These are phyloP conservation scores for Lophochroa leadbeateri DNA, from an alignment of 2,113 vertebrate genomes.

Conservation along the genomic window DNA sequence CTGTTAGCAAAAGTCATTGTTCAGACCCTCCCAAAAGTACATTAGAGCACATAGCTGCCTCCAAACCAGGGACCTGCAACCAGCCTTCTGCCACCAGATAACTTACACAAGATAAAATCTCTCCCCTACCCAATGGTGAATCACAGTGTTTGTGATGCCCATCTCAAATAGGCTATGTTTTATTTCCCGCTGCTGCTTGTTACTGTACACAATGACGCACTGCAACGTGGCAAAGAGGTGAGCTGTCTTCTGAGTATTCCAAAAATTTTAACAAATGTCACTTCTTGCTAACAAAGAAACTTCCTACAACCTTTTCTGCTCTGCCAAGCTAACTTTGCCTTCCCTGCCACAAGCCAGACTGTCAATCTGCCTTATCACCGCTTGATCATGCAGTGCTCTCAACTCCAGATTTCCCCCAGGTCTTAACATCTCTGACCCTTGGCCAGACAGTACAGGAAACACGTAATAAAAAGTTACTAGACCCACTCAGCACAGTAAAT, in stretches of 20 bases:
- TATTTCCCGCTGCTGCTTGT: neutral
- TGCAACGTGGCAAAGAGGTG: neutral
- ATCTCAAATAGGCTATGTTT: neutral
- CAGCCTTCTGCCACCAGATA: neutral
- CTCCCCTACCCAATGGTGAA: neutral
- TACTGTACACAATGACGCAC: neutral
- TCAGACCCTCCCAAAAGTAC: neutral
- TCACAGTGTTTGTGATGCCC: neutral
- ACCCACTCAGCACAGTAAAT: neutral
- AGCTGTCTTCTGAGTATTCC: neutral
- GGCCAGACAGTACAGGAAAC: constrained; percentile 52
- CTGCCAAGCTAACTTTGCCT: neutral
- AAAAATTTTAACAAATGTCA: neutral
- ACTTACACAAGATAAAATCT: neutral
- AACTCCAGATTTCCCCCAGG: constrained; percentile 1
- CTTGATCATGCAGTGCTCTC: neutral
- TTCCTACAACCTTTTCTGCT: neutral
- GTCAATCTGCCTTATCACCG: neutral
- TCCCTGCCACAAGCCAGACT: neutral
- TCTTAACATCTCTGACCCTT: constrained; percentile 44
- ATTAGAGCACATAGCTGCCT: neutral
- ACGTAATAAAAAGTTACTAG: constrained; percentile 13
- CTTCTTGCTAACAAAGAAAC: neutral
- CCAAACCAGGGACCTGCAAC: neutral
- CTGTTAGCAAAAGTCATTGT: neutral